Evolutionary conservation across 2,888 invertebrate species (phyloP).

Genomic region (Oligia strigilis): DNA sequence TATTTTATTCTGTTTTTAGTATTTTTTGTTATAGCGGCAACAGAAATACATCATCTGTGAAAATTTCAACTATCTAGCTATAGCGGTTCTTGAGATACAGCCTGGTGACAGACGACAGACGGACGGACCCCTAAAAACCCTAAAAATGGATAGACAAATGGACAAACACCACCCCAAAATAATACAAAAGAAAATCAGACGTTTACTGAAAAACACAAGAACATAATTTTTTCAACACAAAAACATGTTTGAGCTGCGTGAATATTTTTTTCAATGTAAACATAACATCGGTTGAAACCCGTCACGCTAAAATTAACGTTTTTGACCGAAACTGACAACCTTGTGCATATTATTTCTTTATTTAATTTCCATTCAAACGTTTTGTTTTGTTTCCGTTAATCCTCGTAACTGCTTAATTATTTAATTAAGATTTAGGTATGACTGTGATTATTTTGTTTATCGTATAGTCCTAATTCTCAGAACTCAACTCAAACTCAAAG

Average conservation of each 20-base stretch:
- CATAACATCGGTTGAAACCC: not conserved
- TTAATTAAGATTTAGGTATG: no score
- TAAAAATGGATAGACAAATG: not conserved
- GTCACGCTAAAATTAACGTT: conserved; percentile 8
- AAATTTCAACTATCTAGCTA: no score
- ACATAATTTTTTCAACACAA: not conserved
- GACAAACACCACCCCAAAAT: not conserved
- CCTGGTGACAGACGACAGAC: no score
- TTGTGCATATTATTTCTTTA: not conserved
- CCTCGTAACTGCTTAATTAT: not conserved
- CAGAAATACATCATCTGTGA: no score
- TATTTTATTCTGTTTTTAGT: no score
- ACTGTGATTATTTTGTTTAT: no score
- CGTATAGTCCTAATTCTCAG: no score
- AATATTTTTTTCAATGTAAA: conserved; percentile 10
- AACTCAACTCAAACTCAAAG: no score
- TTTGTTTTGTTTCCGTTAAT: conserved; percentile 6
- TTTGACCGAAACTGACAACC: conserved; percentile 8
- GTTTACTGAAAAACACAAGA: not conserved
- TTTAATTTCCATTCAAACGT: not conserved
- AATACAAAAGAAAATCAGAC: not conserved
- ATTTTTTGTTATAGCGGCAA: no score
- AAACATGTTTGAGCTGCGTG: not conserved
- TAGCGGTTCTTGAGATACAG: no score
- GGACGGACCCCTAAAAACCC: no score